Base-by-base conservation (phyloP, 2,113 vertebrate genomes). In the Apeltes quadracus region DNA sequence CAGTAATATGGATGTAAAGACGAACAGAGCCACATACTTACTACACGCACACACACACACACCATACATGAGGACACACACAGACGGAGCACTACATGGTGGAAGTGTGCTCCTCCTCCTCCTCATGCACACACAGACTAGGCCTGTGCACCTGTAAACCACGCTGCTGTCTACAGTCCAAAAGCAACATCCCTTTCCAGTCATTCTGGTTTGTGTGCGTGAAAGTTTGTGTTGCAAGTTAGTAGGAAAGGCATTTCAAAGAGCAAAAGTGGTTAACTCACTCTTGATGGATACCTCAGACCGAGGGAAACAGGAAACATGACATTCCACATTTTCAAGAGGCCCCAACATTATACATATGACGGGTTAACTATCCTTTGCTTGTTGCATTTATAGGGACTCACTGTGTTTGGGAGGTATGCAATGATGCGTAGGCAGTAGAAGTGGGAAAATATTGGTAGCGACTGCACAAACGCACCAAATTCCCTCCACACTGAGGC, bases 141-240 rank as follows among this genome's bases (percentile, higher is more conserved):
- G 18, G 10, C 43, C 69, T 78, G 73, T 79, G 58, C 63, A 81
- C 84, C 53, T 75, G 61, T 69, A 48, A 48, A 75, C 53, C 74
- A 34, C 12, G 10, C 72, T 18, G 18, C 79, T 83, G 75, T 75
- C 76, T 29, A 10, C 65, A 14, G 25, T 77, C 88, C 86, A 93
- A 90, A 83, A 81, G 46, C 59, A 90, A 39, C 84, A 86, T 76
- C 69, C 75, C 64, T 53, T 25, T 50, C 39, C 55, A 69, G 69
- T 61, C 43, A 63, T 61, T 62, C 53, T 50, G 34, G 36, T 58
- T 56, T 3, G 16, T 3, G 16, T 1, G 12, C 65, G 34, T 78
- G 72, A 16, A 5, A 61, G 58, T 34, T 51, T 75, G 56, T 41
- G 41, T 61, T 39, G 9, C 22, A 32, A 39, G 14, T 53, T 4